A percentile compares a stretch with the other conserved stretches of the same genome.
Evolutionary conservation across 2,113 vertebrate genomes (phyloP).

Genomic region (Gambusia holbrooki): DNA sequence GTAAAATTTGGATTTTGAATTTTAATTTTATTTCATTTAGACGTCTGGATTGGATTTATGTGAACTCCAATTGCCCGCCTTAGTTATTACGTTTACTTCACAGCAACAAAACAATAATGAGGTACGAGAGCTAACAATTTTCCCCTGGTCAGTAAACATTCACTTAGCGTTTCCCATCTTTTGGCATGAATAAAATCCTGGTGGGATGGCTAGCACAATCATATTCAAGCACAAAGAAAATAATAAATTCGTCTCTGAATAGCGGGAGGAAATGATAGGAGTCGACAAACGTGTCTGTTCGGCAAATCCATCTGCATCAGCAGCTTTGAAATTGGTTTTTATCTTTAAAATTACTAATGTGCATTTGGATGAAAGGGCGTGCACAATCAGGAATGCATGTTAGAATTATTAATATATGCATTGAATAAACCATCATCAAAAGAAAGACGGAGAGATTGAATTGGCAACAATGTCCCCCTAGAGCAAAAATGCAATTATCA

Average conservation of each 20-base stretch:
- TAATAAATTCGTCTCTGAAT: slow-evolving; percentile 38
- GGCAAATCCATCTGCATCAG: slow-evolving; percentile 66
- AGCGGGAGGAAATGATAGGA: slow-evolving; percentile 37
- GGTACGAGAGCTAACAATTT: not conserved
- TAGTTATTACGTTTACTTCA: not conserved
- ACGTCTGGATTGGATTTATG: not conserved
- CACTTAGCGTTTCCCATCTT: slow-evolving; percentile 17
- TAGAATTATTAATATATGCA: slow-evolving; percentile 70
- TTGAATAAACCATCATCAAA: slow-evolving; percentile 56
- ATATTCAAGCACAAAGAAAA: slow-evolving; percentile 3
- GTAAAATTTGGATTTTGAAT: not conserved
- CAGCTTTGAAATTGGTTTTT: slow-evolving; percentile 66
- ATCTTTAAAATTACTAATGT: slow-evolving; percentile 59
- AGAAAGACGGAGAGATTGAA: slow-evolving; percentile 49
- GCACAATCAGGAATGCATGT: slow-evolving; percentile 58
- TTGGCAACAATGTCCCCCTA: slow-evolving; percentile 49
- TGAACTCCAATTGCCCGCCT: not conserved
- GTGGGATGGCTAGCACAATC: slow-evolving; percentile 28
- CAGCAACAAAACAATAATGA: not conserved
- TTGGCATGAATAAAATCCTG: slow-evolving; percentile 19
- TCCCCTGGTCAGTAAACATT: not conserved
- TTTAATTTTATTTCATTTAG: not conserved
- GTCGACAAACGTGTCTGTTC: slow-evolving; percentile 44
- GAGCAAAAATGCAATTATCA: slow-evolving; percentile 62
- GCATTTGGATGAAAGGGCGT: slow-evolving; percentile 52